These are phyloP conservation scores for Fragum whitleyi DNA, from an alignment of 2,888 invertebrate species.

Conservation along the genomic window DNA sequence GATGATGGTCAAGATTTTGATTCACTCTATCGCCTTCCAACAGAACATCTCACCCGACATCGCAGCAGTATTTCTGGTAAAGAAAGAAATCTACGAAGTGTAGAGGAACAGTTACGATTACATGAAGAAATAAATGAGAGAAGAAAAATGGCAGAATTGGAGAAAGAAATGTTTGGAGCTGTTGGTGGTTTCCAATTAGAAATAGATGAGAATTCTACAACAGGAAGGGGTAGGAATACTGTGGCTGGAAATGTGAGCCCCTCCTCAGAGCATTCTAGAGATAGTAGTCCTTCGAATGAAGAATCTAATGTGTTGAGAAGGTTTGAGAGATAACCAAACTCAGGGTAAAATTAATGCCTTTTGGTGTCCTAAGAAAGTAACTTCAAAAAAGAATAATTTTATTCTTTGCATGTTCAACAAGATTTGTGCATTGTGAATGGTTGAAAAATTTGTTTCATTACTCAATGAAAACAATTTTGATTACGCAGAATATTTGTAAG, in stretches of 20 bases:
- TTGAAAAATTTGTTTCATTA: too few species aligned
- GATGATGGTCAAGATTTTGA: slow-evolving; percentile 75
- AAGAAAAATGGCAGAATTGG: slow-evolving; percentile 66
- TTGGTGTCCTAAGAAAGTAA: not conserved
- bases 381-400: not conserved
- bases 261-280: slow-evolving; percentile 60
- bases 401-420: too few species aligned
- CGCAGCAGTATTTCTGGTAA: slow-evolving; percentile 58
- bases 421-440: too few species aligned
- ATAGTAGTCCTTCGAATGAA: slow-evolving; percentile 67
- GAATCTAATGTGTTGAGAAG: slow-evolving; percentile 50
- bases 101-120: slow-evolving; percentile 63
- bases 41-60: slow-evolving; percentile 73
- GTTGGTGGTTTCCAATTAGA: slow-evolving; percentile 64
- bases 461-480: too few species aligned
- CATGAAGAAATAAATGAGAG: slow-evolving; percentile 70
- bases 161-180: slow-evolving; percentile 69
- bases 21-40: slow-evolving; percentile 77
- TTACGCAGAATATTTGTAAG: too few species aligned
- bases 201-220: slow-evolving; percentile 37
- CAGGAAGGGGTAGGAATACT: slow-evolving; percentile 23
- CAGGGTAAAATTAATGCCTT: not conserved
- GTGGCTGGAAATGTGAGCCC: slow-evolving; percentile 54
- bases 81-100: slow-evolving; percentile 50
- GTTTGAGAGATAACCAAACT: slow-evolving; percentile 55